Conservation (phyloP, 2,113 vertebrate genomes). For the Psittacula cyanocephala region DNA sequence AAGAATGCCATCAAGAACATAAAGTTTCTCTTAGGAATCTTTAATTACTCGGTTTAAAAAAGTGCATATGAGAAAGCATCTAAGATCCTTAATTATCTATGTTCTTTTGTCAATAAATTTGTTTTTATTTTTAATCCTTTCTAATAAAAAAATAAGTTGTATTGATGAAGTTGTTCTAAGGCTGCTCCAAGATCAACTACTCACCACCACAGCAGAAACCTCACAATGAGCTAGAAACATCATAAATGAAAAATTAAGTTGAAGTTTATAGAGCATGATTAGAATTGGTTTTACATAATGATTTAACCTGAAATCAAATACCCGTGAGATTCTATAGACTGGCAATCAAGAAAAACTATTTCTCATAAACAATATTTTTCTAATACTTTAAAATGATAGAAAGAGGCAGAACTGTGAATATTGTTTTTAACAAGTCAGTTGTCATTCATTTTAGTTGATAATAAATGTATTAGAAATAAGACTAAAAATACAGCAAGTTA, state of each 20-base stretch:
- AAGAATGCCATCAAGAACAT: background rate
- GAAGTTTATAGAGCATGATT: background rate
- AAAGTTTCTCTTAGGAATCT: background rate
- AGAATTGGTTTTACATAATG: background rate
- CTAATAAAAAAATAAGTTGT: background rate
- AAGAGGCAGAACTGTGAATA: background rate
- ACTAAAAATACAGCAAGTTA: background rate
- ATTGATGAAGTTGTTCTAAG: background rate
- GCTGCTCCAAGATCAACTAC: background rate
- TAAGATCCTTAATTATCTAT: background rate
- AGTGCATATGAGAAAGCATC: background rate
- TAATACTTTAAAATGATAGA: background rate
- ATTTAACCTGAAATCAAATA: background rate
- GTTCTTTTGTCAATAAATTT: background rate
- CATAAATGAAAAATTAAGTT: background rate
- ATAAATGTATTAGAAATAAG: background rate
- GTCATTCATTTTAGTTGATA: background rate
- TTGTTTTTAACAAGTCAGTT: background rate
- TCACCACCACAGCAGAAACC: background rate
- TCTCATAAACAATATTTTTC: background rate
- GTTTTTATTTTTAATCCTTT: background rate
- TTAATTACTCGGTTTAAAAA: background rate
- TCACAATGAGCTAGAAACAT: background rate
- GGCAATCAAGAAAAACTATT: background rate
- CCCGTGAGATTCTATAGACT: background rate